These are phyloP conservation scores for Tachystola acroxantha DNA, from an alignment of 2,888 invertebrate genomes.

Conservation along the genomic window DNA sequence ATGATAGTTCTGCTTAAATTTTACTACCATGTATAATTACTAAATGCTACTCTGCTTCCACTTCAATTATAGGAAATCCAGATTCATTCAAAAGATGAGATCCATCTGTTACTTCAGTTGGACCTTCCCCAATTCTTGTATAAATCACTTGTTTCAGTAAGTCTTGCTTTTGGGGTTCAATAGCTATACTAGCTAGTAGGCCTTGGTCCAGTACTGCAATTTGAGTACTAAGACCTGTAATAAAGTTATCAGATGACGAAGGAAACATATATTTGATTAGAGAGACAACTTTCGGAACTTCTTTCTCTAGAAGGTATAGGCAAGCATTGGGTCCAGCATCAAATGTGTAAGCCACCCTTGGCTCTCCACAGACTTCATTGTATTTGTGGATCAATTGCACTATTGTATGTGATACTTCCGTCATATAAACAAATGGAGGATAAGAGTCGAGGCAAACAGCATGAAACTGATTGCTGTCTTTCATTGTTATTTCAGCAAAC, in stretches of 20 bases:
- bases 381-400: slow-evolving; percentile 89
- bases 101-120: slow-evolving; percentile 68
- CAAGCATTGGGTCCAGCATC: slow-evolving; percentile 99
- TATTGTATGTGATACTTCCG: slow-evolving; percentile 89
- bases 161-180: slow-evolving; percentile 66
- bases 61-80: slow-evolving; percentile 35
- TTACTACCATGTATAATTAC: too few relatives aligned
- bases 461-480: slow-evolving; percentile 98
- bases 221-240: slow-evolving; percentile 40
- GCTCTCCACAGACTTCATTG: slow-evolving; percentile 82
- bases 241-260: slow-evolving; percentile 54
- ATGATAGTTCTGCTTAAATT: too few relatives aligned
- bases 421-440: slow-evolving; percentile 96
- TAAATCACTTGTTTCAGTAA: slow-evolving; percentile 89
- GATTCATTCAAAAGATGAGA: slow-evolving; percentile 47
- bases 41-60: too few relatives aligned
- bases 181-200: slow-evolving; percentile 39
- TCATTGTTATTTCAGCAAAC: slow-evolving; percentile 97
- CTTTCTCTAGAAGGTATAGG: slow-evolving; percentile 87
- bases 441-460: slow-evolving; percentile 95
- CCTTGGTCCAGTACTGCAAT: slow-evolving; percentile 23
- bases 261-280: slow-evolving; percentile 87
- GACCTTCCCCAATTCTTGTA: slow-evolving; percentile 90
- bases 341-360: slow-evolving; percentile 95
- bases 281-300: slow-evolving; percentile 83